Percentiles rank a stretch among this genome's conserved stretches.
phyloP scores from a whole-genome alignment of 2,797 vertebrate species.

The Tadarida brasiliensis region DNA sequence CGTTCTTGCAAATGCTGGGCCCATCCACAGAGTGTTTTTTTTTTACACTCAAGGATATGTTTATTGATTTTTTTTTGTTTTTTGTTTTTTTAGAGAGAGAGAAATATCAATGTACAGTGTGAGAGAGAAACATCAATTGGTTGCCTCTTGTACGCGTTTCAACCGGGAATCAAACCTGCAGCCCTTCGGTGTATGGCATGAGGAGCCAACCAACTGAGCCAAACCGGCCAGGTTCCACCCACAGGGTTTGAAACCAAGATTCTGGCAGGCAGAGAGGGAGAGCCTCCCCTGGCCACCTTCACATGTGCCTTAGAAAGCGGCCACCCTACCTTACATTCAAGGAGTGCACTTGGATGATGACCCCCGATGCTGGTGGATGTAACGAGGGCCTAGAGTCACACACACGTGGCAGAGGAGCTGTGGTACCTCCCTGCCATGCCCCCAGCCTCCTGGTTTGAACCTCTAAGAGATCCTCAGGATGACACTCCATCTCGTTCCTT shows the following conservation, averaged over 20 bases:
- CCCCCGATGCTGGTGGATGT: too few species aligned
- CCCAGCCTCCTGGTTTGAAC: neutral
- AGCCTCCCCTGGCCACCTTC: neutral
- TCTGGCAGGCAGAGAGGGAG: neutral
- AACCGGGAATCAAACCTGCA: neutral
- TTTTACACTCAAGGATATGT: neutral
- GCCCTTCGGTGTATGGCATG: neutral
- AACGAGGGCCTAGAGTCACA: neutral
- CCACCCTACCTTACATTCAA: neutral
- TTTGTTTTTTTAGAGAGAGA: neutral
- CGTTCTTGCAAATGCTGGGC: neutral
- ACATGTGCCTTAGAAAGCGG: neutral
- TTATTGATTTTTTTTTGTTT: neutral
- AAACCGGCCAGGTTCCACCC: neutral
- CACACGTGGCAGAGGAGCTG: neutral
- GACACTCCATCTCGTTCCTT: neutral
- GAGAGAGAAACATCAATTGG: too few species aligned
- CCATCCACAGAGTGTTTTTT: neutral
- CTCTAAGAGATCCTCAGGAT: neutral
- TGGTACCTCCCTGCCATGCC: neutral
- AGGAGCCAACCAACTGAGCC: neutral
- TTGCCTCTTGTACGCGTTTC: too few species aligned
- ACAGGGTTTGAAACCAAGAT: neutral
- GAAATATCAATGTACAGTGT: too few species aligned
- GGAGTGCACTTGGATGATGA: accelerated